phyloP scores from a whole-genome alignment of 2,797 vertebrate genomes.

The Manis pentadactyla region DNA sequence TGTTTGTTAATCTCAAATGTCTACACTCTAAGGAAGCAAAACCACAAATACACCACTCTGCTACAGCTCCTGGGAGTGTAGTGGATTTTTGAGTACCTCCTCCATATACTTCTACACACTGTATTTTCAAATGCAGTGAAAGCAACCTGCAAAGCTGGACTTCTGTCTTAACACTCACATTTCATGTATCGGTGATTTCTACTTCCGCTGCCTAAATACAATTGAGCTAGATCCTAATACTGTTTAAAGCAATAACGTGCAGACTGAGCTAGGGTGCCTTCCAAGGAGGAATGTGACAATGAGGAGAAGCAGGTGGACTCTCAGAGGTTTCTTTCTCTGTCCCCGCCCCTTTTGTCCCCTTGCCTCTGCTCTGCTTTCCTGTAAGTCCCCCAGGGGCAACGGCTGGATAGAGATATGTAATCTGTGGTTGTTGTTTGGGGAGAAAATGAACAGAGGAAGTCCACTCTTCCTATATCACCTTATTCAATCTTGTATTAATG shows the following conservation, averaged over 20 bases:
- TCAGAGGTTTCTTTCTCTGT: background rate
- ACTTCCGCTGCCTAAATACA: background rate
- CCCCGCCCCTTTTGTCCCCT: too few relatives aligned
- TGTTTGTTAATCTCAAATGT: slow-evolving; percentile 30
- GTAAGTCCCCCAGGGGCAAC: background rate
- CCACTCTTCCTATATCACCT: background rate
- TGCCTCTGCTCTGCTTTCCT: background rate
- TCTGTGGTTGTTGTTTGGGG: background rate
- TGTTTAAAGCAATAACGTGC: background rate
- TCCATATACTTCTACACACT: background rate
- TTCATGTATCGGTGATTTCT: background rate
- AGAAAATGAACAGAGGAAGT: background rate
- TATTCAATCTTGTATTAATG: background rate
- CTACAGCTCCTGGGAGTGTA: background rate
- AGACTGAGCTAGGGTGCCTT: background rate
- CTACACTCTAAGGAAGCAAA: background rate
- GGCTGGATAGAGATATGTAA: background rate
- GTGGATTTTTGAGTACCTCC: background rate
- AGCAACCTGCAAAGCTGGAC: background rate
- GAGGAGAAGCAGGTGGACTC: background rate
- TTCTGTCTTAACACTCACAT: background rate
- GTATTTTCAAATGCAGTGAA: background rate
- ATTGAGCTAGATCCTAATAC: background rate
- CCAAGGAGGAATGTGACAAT: background rate
- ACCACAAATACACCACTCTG: background rate